Percentiles rank a stretch among this genome's conserved stretches.
phyloP scores from a whole-genome alignment of 2,113 vertebrate species.

The Brienomyrus brachyistius region DNA sequence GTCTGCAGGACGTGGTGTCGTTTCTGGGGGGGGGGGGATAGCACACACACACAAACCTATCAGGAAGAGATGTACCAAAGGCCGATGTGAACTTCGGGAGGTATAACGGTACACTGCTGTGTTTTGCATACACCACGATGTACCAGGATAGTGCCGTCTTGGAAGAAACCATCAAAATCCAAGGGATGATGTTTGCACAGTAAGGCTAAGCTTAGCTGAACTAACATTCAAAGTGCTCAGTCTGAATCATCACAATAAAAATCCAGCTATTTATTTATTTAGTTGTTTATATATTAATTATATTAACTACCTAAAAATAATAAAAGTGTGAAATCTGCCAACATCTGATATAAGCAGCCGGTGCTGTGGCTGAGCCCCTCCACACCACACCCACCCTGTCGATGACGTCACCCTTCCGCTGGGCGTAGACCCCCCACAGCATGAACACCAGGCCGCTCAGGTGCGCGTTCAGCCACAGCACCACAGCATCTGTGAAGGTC shows the following conservation, averaged over 20 bases:
- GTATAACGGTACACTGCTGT: background rate
- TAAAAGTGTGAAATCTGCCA: background rate
- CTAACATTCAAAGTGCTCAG: background rate
- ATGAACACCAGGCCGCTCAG: conserved; percentile 67
- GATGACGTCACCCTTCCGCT: conserved; percentile 71
- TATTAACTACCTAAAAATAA: background rate
- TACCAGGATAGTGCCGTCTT: background rate
- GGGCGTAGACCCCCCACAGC: conserved; percentile 78
- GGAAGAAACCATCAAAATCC: background rate
- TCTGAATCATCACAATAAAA: background rate
- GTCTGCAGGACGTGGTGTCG: conserved; percentile 70
- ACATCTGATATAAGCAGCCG: background rate
- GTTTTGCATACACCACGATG: background rate
- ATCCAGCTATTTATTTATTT: background rate
- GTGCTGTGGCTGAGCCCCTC: background rate
- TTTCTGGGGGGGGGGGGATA: conserved; percentile 49
- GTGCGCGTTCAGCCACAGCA: conserved; percentile 68
- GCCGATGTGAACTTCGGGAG: background rate
- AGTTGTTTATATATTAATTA: background rate
- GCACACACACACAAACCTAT: background rate
- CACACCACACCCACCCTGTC: conserved; percentile 58
- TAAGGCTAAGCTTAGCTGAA: background rate
- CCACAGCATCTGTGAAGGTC: conserved; percentile 67
- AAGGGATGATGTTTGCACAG: background rate
- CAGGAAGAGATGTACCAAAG: background rate